Evolutionary conservation across 2,888 invertebrate genomes (phyloP), one percentile per base, ranked within the genome.

Genomic region (Caenorhabditis sp.): DNA sequence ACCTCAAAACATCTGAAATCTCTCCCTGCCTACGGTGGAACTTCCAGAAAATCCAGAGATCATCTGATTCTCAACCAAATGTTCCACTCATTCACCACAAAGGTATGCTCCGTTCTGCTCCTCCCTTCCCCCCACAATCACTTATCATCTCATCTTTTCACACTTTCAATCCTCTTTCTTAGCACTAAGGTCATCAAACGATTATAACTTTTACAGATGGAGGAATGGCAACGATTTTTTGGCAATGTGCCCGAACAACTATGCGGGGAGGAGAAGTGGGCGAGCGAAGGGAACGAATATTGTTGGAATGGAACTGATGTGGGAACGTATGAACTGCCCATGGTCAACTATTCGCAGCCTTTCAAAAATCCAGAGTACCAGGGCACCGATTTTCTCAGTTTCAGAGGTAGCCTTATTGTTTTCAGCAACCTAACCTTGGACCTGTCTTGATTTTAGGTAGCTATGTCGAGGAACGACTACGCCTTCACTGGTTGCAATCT

Each of bases 241-340:
- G 68, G 61, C 9, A 75, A 56, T 15, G 43, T 68, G 13, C 68
- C 75, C 22, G 55, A 68, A 45, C 3, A 56, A 11, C 17, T 76
- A 17, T 76, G 76, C 15, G 26, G 37, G 26, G 43, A 46, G 8
- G 58, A 70, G n/a, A 35, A 76, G 6, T 76, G 76, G 76, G 45
- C 68, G 2, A 55, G 55, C 5, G 20, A 46, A 8, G 48, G 58
- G n/a, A 37, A 39, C 2, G 52, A 59, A 0, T 22, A 37, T 7
- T 77, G 77, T 39, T 77, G 77, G 77, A 77, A 77, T 66, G 77
- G 77, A 4, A 72, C 77, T 4, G 46, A 17, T 20, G 45, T 77
- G 39, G 77, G 61, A 2, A 8, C 9, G 2, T 77, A 77, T 24
- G 27, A 48, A 5, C 37, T 66, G 0, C 71, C 71, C 17, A 27